A percentile compares a stretch with the other conserved stretches of the same genome.
Evolutionary conservation across 2,113 vertebrate genomes (phyloP).

Genomic region (Plecturocebus donacophilus): DNA sequence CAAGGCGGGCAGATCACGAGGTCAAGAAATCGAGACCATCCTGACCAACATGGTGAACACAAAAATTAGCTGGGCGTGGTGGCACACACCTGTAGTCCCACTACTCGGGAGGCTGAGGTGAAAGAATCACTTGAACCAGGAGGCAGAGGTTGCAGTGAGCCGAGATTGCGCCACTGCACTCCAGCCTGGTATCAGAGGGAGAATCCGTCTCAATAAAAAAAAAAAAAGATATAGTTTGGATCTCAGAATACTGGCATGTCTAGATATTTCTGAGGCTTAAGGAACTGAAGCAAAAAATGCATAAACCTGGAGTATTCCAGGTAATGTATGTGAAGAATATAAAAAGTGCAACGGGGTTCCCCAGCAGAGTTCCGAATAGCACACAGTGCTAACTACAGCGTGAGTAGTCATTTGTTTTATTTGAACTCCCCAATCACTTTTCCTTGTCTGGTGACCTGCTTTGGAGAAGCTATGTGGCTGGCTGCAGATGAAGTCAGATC

Average conservation of each 20-base stretch:
- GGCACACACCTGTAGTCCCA: too few relatives aligned
- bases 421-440: neutral
- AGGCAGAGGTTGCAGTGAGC: too few relatives aligned
- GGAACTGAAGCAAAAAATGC: neutral
- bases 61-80: too few relatives aligned
- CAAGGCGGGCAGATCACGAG: too few relatives aligned
- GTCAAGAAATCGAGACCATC: too few relatives aligned
- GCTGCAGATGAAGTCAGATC: neutral
- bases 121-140: too few relatives aligned
- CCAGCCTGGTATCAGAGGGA: too few relatives aligned
- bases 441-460: neutral
- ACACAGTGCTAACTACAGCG: neutral
- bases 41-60: too few relatives aligned
- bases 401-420: neutral
- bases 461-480: neutral
- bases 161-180: too few relatives aligned
- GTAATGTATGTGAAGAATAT: neutral
- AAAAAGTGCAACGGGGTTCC: neutral
- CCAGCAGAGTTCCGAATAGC: neutral
- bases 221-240: neutral
- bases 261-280: neutral
- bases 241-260: neutral
- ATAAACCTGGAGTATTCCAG: neutral
- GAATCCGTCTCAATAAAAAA: too few relatives aligned
- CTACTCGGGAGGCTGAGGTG: too few relatives aligned